Base-by-base conservation (phyloP, 2,797 vertebrate genomes). In the Vespertilio murinus region DNA sequence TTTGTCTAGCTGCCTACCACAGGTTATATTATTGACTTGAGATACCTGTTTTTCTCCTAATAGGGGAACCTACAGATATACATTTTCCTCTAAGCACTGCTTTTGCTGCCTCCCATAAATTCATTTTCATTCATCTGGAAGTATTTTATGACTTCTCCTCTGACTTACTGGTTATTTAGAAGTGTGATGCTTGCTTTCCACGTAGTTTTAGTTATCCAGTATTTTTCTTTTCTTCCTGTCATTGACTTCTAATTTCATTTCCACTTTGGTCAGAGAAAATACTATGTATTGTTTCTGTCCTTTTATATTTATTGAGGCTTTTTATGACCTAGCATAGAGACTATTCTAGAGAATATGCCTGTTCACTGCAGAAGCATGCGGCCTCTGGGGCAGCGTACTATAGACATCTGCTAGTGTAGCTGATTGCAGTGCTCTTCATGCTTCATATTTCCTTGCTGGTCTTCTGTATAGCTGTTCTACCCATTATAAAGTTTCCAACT, bases 211-310 rank as follows among this genome's bases (percentile, higher is more conserved):
- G 3, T 73, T 88, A 47, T 14, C 14, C 8, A 20, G 35, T 59
- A 30, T 59, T 59, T 79, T 65, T 70, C 9, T 69, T 54, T 93
- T 93, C 77, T 71, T 38, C 59, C 59, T 91, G 25, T 70, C 81
- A 65, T 52, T 64, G 28, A 78, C 65, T 94, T 90, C 49, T 61
- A 92, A 38, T 54, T 94, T 92, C 22, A 83, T 61, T 61, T 81
- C 30, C 13, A 86, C 1, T 77, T 4, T 86, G 28, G 35, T 45
- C 16, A 71, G 42, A 30, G 78, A 88, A 69, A 10, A 38, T 64
- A 54, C 8, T n/a, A 11, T 75, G 30, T 20, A 67, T 78, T 73
- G 56, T 14, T 30, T 77, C 17, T 70, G 28, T 64, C 11, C 38
- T 71, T 80, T 87, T 73, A 83, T 52, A 42, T 83, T 28, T 70